phyloP scores from a whole-genome alignment of 2,888 invertebrate genomes.

The Camptogramma bilineatum region DNA sequence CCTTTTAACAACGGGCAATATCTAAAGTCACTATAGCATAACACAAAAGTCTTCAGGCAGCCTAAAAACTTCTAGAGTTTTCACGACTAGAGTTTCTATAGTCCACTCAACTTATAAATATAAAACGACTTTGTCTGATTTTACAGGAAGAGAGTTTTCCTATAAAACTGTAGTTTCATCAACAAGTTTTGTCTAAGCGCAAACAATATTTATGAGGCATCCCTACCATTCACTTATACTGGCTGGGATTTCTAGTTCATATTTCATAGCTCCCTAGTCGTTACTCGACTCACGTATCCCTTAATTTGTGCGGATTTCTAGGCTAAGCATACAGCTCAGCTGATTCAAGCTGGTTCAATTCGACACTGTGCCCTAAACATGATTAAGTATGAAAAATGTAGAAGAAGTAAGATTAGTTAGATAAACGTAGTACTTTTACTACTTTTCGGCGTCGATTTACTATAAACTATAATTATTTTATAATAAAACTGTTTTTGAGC shows the following conservation, averaged over 20 bases:
- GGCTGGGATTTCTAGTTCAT: conserved; percentile 54
- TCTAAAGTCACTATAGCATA: too few species aligned
- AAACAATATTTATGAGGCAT: conserved; percentile 23
- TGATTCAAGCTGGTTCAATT: conserved; percentile 8
- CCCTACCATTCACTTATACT: conserved; percentile 49
- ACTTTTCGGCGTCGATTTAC: too few species aligned
- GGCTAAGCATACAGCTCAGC: conserved; percentile 33
- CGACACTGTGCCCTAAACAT: not conserved
- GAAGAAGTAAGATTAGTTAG: too few species aligned
- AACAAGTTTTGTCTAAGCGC: conserved; percentile 34
- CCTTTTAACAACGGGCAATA: too few species aligned
- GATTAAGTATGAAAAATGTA: too few species aligned
- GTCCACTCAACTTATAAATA: not conserved
- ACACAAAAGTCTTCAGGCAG: too few species aligned
- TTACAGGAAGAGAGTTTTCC: not conserved
- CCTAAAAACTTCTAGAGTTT: too few species aligned
- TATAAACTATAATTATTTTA: too few species aligned
- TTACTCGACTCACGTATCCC: conserved; percentile 58
- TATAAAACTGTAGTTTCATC: conserved; percentile 4
- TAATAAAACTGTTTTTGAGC: too few species aligned
- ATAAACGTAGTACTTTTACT: too few species aligned
- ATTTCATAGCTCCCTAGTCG: conserved; percentile 52
- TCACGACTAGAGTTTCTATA: too few species aligned
- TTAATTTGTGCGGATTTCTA: conserved; percentile 59
- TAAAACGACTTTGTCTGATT: not conserved